Evolutionary conservation across 2,888 invertebrate genomes (phyloP), one percentile per base, ranked within the genome.

Genomic region (Syritta pipiens): DNA sequence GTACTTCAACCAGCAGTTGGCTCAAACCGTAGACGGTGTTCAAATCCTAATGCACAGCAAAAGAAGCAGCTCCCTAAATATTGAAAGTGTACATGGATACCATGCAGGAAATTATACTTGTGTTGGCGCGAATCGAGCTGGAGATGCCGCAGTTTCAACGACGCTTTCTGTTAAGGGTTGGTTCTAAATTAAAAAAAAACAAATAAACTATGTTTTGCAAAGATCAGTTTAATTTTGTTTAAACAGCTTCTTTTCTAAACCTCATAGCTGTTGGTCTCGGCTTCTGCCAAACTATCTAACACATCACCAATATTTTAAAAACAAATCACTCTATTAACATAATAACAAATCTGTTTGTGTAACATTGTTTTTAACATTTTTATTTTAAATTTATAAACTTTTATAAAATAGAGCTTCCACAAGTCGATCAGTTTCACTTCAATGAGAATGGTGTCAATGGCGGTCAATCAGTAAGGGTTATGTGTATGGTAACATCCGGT

Each of bases 91-190:
- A 74, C 90, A 89, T 84, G 91, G 91, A 88, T 89, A 88, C 79
- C 93, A 95, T 87, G 92, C 92, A 83, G 95, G 95, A 75, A 92
- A 92, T 84, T 95, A 94, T 86, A 93, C 93, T 68, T 95, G 95
- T 86, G 89, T 91, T 81, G 94, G 93, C 40, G 90, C 90, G 83
- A 92, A 92, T 89, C 89, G 89, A 77, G 92, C 92, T 68, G 92
- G 92, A 83, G 87, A 87, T 76, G 87, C 90, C 55, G 87, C 88
- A 76, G 85, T 85, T 48, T 85, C 85, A 22, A 86, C 87, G 81
- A 82, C 75, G 67, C 84, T 88, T 57, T 86, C 85, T 71, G 85
- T 88, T 35, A 87, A 86, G 87, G 88, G 88, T 88, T 87, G 84
- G 88, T 86, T 71, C 14, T 71, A 57, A 48, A 60, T 19, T 35